These are phyloP conservation scores for Porites divaricata DNA, from an alignment of 92 coral and sea anemone genomes.

Conservation along the genomic window DNA sequence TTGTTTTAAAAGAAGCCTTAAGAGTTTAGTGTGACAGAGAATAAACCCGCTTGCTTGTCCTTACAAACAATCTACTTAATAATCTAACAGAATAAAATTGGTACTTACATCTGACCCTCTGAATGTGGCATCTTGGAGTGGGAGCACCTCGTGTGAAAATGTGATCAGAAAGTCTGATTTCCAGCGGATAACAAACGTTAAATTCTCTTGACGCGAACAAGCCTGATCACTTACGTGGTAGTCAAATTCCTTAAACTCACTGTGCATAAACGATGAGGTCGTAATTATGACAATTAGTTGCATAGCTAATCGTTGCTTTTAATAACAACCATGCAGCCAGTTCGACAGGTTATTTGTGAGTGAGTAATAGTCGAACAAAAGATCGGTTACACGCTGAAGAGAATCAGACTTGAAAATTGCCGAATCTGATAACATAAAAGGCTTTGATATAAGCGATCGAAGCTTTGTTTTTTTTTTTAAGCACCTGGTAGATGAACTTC, in stretches of 20 bases:
- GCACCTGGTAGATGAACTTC: slow-evolving; percentile 5
- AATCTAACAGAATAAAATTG: background rate
- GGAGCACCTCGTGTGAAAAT: background rate
- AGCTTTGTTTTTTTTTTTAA: background rate
- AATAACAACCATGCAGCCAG: background rate
- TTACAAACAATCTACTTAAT: background rate
- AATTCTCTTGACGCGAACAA: slow-evolving; percentile 23
- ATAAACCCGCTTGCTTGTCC: background rate
- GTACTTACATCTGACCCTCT: slow-evolving; percentile 22
- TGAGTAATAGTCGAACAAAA: background rate
- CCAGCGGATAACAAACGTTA: background rate
- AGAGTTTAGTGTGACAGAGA: background rate
- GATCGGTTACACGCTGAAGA: background rate
- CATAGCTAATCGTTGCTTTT: background rate
- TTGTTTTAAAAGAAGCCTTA: background rate
- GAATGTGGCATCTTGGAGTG: background rate
- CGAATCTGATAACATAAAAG: background rate
- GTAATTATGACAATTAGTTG: slow-evolving; percentile 8
- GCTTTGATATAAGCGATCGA: background rate
- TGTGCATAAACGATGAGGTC: slow-evolving; percentile 38
- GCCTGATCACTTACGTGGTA: background rate
- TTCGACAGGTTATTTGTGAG: background rate
- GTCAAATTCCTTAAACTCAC: slow-evolving; percentile 25
- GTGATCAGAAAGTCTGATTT: background rate
- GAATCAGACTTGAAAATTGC: background rate